phyloP scores from a whole-genome alignment of 2,113 vertebrate species.

The Dasyurus viverrinus region DNA sequence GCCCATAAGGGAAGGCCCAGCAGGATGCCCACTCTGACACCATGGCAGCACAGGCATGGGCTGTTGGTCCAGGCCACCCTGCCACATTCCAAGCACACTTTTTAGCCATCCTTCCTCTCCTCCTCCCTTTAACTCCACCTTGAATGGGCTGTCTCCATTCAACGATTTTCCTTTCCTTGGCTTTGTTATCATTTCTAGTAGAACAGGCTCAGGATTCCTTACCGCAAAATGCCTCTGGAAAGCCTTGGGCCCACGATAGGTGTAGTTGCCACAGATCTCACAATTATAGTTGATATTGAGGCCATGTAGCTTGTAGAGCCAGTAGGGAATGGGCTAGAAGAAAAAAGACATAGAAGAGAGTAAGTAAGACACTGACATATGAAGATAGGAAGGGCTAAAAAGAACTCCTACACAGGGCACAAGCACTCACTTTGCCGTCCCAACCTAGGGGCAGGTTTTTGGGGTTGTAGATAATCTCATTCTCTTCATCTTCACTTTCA shows the following conservation, averaged over 20 bases:
- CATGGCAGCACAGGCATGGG: too few species aligned
- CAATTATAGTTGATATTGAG: conserved; percentile 99
- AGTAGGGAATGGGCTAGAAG: conserved; percentile 95
- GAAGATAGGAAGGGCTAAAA: fast-evolving
- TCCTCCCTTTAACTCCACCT: not conserved
- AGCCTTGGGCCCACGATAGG: conserved; percentile 97
- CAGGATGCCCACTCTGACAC: not conserved
- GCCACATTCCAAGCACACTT: not conserved
- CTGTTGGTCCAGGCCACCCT: not conserved
- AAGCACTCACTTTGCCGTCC: conserved; percentile 94
- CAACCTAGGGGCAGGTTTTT: conserved; percentile 98
- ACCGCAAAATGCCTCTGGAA: conserved; percentile 97
- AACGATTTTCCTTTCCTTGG: not conserved
- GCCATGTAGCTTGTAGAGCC: conserved; percentile 97
- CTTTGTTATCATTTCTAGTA: not conserved
- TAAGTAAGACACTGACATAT: conserved; percentile 10
- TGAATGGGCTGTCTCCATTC: not conserved
- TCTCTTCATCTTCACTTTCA: conserved; percentile 98
- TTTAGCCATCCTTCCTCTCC: not conserved
- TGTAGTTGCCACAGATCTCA: conserved; percentile 99
- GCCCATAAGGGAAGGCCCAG: not conserved
- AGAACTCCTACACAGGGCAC: fast-evolving
- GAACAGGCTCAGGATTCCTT: conserved; percentile 63
- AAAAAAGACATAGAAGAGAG: not conserved
- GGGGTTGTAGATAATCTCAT: conserved; percentile 99